Percentiles rank a stretch among this genome's conserved stretches.
These are phyloP conservation scores for Alosa sapidissima DNA, from an alignment of 2,797 vertebrate species.

Conservation along the genomic window DNA sequence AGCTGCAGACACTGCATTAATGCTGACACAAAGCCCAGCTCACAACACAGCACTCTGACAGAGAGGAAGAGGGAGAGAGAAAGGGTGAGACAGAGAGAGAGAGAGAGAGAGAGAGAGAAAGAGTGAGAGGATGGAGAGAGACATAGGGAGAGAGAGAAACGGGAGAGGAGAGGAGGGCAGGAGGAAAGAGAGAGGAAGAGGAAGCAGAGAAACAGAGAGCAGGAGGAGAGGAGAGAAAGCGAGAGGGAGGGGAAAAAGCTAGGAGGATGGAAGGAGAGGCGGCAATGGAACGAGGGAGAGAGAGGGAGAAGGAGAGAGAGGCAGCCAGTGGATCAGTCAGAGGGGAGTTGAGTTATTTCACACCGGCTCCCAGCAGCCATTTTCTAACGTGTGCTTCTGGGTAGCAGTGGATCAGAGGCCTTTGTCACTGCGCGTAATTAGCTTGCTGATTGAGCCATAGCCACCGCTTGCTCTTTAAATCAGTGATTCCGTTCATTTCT, in stretches of 20 bases:
- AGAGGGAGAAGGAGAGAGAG: background rate
- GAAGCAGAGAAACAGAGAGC: background rate
- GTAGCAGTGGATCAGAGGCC: background rate
- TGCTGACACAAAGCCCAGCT: conserved; percentile 49
- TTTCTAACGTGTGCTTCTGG: conserved; percentile 25
- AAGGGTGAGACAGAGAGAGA: conserved; percentile 4
- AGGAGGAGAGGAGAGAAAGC: conserved; percentile 25
- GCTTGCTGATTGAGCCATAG: background rate
- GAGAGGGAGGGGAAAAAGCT: conserved; percentile 3
- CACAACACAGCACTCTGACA: conserved; percentile 59
- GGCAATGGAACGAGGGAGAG: background rate
- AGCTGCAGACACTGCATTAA: conserved; percentile 11
- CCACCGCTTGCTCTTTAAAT: background rate
- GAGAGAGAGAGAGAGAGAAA: conserved; percentile 30
- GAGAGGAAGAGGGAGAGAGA: conserved; percentile 49
- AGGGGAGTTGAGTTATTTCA: conserved; percentile 23
- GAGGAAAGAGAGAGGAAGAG: conserved; percentile 8
- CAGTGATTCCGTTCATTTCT: background rate
- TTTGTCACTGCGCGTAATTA: background rate
- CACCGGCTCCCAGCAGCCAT: conserved; percentile 23
- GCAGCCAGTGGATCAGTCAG: conserved; percentile 28
- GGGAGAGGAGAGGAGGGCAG: background rate
- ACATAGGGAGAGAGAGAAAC: conserved; percentile 26
- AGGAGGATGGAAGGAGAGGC: conserved; percentile 24
- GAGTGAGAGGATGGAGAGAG: conserved; percentile 22